phyloP scores from a whole-genome alignment of 2,888 invertebrate species.

The Molorchus minor region DNA sequence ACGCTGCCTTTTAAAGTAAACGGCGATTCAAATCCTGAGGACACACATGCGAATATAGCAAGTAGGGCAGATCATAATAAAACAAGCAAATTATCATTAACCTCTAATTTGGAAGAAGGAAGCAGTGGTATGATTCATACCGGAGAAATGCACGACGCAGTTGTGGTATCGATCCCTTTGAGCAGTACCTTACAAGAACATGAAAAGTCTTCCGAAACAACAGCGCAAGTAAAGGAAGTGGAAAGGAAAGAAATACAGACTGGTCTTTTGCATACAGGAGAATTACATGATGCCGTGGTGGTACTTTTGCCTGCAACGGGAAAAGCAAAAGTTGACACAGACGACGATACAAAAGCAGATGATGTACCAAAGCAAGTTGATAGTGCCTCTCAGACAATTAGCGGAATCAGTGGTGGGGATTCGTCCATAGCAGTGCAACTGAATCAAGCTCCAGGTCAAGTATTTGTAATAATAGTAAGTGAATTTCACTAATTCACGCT shows the following conservation, averaged over 20 bases:
- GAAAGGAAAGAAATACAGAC: too few species aligned
- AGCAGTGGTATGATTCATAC: slow-evolving; percentile 60
- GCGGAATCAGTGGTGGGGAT: slow-evolving; percentile 28
- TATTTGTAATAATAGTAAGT: slow-evolving; percentile 65
- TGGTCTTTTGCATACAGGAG: slow-evolving; percentile 56
- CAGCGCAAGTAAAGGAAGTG: too few species aligned
- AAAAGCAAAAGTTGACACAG: not conserved
- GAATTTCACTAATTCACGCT: slow-evolving; percentile 47
- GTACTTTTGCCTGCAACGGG: slow-evolving; percentile 8
- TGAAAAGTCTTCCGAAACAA: too few species aligned
- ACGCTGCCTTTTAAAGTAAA: slow-evolving; percentile 28
- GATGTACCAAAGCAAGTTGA: not conserved
- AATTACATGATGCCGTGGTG: slow-evolving; percentile 64
- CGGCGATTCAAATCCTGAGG: too few species aligned
- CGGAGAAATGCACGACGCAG: slow-evolving; percentile 67
- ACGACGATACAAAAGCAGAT: not conserved
- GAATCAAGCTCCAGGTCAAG: slow-evolving; percentile 60
- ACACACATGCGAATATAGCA: too few species aligned
- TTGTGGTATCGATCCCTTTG: slow-evolving; percentile 52
- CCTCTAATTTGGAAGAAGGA: too few species aligned
- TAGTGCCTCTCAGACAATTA: slow-evolving; percentile 8
- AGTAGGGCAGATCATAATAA: too few species aligned
- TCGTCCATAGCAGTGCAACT: slow-evolving; percentile 47
- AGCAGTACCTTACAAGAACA: too few species aligned
- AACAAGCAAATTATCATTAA: too few species aligned